These are phyloP conservation scores for Falco novaeseelandiae DNA, from an alignment of 2,797 vertebrate genomes.

Conservation along the genomic window DNA sequence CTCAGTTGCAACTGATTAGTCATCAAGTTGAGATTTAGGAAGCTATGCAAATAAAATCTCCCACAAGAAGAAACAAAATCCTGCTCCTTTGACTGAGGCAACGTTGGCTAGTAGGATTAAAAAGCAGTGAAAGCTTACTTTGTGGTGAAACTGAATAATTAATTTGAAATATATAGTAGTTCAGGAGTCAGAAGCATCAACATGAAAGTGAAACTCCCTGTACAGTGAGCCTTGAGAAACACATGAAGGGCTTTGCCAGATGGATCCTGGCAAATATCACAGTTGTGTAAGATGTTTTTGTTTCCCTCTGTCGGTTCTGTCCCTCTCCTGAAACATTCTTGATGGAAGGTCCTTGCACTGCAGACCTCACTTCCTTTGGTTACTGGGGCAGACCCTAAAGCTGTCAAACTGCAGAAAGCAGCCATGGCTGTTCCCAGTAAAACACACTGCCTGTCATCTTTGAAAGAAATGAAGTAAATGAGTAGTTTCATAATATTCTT, in stretches of 20 bases:
- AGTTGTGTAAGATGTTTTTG: not conserved
- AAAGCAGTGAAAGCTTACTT: not conserved
- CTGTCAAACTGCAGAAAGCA: not conserved
- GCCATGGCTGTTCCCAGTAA: not conserved
- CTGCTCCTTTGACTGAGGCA: not conserved
- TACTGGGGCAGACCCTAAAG: not conserved
- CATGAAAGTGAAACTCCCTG: not conserved
- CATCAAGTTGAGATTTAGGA: conserved; percentile 52
- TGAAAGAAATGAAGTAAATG: conserved; percentile 43
- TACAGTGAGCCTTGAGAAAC: not conserved
- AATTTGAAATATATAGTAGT: not conserved
- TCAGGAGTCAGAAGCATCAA: not conserved
- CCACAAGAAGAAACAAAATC: conserved; percentile 9
- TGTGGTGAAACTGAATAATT: conserved; percentile 23
- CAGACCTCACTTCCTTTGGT: not conserved
- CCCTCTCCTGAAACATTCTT: not conserved
- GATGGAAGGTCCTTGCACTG: not conserved
- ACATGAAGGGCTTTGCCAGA: not conserved
- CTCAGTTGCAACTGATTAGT: conserved; percentile 56
- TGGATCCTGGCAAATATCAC: not conserved
- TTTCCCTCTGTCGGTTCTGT: not conserved
- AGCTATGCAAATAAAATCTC: conserved; percentile 28
- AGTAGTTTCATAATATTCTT: conserved; percentile 52
- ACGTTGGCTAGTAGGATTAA: not conserved
- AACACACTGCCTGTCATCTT: conserved; percentile 24